Base-by-base conservation (phyloP, 1,140 invertebrate species). In the Sycobia sp. region DNA sequence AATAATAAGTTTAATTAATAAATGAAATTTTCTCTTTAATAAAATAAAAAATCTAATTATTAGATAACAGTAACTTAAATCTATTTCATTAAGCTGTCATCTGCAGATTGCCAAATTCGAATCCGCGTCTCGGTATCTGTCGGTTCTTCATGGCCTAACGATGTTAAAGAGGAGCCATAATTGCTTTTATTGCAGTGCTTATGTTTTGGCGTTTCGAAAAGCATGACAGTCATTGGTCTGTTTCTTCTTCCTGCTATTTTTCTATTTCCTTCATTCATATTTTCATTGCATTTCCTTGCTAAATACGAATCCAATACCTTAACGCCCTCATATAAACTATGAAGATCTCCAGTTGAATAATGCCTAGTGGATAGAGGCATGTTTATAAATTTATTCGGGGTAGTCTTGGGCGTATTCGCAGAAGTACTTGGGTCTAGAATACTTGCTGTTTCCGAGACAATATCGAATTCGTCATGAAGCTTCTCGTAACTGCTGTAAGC, bases 271-370 rank as follows among this genome's bases (percentile, higher is more conserved):
- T 16, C 3, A 2, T 46, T 14, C 3, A 7, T 27, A 3, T 9
- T 20, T 13, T 13, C 1, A 18, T 29, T 14, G 0, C 27, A 14
- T 32, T 13, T 2, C 2, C 9, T 13, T 0, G 72, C 73, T 5
- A 81, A 34, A 34, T 75, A 80, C 1, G 65, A 68, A 41, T 82
- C 79, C 1, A 81, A 54, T 8, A 72, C 62, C 27, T 69, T 74
- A 16, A 79, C 75, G 9, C 73, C 70, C 20, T 80, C 74, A 46
- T 73, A 75, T 0, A 80, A 68, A 43, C 70, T 74, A n/a, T n/a
- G n/a, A n/a, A n/a, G n/a, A n/a, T n/a, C 0, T 76, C 69, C 0
- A 76, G 18, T 20, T 82, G 74, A 49, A 69, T 73, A 69, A 5
- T 39, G 53, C 11, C 65, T 49, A 2, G 34, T 3, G 3, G 39